Evolutionary conservation across 1,140 invertebrate genomes (phyloP).

Genomic region (Neoseiulus cucumeris): DNA sequence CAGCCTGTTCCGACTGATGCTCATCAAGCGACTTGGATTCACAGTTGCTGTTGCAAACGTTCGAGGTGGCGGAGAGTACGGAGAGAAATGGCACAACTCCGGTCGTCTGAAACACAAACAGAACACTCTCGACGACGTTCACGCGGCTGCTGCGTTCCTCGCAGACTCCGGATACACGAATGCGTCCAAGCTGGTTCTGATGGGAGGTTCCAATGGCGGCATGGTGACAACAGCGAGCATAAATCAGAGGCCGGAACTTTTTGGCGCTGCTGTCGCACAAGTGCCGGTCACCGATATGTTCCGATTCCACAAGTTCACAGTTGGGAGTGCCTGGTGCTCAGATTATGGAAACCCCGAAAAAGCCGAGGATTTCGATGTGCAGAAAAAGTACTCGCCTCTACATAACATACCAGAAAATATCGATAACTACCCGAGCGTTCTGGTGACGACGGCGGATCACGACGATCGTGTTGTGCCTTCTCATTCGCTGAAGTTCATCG

Average conservation of each 20-base stretch:
- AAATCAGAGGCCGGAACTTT: constrained; percentile 87
- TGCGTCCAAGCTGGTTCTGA: constrained; percentile 33
- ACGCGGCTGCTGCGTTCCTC: constrained; percentile 72
- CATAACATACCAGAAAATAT: constrained; percentile 53
- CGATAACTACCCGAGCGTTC: constrained; percentile 63
- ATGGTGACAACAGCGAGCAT: constrained; percentile 71
- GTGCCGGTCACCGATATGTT: neutral
- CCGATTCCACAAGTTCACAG: constrained; percentile 9
- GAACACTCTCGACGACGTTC: constrained; percentile 94
- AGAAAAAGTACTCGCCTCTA: constrained; percentile 57
- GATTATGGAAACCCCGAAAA: constrained; percentile 33
- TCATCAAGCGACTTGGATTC: constrained; percentile 72
- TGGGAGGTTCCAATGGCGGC: constrained; percentile 86
- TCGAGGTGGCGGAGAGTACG: constrained; percentile 90
- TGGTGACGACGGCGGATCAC: constrained; percentile 86
- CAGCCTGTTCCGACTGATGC: constrained; percentile 57
- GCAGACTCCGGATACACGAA: constrained; percentile 59
- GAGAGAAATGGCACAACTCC: constrained; percentile 85
- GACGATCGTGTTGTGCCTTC: constrained; percentile 90
- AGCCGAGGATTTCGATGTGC: constrained; percentile 29
- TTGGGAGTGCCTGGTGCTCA: constrained; percentile 33
- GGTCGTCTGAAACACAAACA: constrained; percentile 83
- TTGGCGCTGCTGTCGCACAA: constrained; percentile 33
- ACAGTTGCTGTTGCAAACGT: constrained; percentile 80
- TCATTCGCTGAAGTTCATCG: constrained; percentile 85